Percentiles rank a stretch among this genome's conserved stretches.
Conservation (phyloP, 2,797 vertebrate species). For the Siniperca undulata region DNA sequence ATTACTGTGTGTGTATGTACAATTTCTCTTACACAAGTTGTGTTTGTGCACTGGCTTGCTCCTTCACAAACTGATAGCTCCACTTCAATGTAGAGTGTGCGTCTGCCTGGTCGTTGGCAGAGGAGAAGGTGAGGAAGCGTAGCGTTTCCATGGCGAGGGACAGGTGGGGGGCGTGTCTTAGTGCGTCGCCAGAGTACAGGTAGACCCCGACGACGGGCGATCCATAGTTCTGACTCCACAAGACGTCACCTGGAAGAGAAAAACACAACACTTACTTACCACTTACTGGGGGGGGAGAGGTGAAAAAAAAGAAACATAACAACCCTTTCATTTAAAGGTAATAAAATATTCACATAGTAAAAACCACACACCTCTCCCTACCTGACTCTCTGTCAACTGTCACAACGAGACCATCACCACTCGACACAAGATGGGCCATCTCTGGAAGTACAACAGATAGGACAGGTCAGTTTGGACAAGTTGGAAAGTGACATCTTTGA, state of each 20-base stretch:
- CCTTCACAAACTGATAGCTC: constrained; percentile 88
- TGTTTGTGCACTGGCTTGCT: constrained; percentile 88
- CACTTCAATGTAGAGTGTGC: constrained; percentile 87
- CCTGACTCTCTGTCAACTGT: constrained; percentile 91
- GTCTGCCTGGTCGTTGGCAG: constrained; percentile 67
- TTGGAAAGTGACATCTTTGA: not conserved
- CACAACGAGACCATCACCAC: constrained; percentile 93
- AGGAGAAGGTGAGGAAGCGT: constrained; percentile 94
- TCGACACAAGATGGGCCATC: constrained; percentile 93
- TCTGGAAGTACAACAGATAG: constrained; percentile 78
- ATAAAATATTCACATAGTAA: constrained; percentile 5
- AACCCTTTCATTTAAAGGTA: not conserved
- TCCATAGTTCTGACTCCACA: constrained; percentile 96
- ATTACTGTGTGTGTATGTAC: not conserved
- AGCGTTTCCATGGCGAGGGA: constrained; percentile 94
- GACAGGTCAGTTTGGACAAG: not conserved
- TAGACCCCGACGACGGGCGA: constrained; percentile 93
- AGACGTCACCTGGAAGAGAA: constrained; percentile 84
- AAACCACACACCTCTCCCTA: constrained; percentile 65
- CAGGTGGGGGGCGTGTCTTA: constrained; percentile 91
- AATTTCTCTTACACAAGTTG: constrained; percentile 87
- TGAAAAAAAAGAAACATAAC: not conserved
- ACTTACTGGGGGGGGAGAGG: not conserved
- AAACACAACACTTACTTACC: not conserved
- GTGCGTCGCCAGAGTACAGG: constrained; percentile 92